These are phyloP conservation scores for Pocillopora verrucosa DNA, from an alignment of 64 coral and sea anemone genomes.

Conservation along the genomic window DNA sequence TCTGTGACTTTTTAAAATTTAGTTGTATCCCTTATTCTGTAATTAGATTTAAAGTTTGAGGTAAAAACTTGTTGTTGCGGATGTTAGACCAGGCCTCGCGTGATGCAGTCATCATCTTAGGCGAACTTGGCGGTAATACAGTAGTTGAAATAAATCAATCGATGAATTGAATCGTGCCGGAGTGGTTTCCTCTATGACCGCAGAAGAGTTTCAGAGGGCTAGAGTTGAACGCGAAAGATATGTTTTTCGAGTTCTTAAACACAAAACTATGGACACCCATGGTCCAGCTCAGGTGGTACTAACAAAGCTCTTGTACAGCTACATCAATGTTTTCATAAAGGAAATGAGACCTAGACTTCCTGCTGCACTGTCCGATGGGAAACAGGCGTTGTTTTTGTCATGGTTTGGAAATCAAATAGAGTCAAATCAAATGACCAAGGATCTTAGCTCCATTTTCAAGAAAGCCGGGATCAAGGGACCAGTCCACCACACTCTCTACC, in stretches of 20 bases:
- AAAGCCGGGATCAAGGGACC: slow-evolving; percentile 40
- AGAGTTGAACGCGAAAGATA: too few relatives aligned
- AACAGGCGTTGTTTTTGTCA: slow-evolving; percentile 40
- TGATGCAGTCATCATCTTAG: slow-evolving; percentile 54
- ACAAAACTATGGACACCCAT: too few relatives aligned
- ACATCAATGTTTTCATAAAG: slow-evolving; percentile 57
- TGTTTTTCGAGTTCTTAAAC: too few relatives aligned
- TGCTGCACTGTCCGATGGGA: background rate
- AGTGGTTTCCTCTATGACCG: too few relatives aligned
- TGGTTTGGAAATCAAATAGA: slow-evolving; percentile 58
- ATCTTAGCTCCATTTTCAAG: slow-evolving; percentile 45
- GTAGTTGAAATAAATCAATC: slow-evolving; percentile 37
- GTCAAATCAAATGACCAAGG: slow-evolving; percentile 60
- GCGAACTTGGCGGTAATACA: slow-evolving; percentile 14
- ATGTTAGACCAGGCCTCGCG: slow-evolving; percentile 36
- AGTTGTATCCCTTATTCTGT: too few relatives aligned
- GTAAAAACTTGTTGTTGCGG: too few relatives aligned
- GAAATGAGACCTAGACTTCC: slow-evolving; percentile 19
- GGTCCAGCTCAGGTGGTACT: slow-evolving; percentile 69
- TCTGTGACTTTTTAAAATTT: too few relatives aligned
- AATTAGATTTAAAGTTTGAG: too few relatives aligned
- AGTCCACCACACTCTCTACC: slow-evolving; percentile 48
- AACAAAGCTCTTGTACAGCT: slow-evolving; percentile 43
- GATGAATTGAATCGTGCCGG: too few relatives aligned
- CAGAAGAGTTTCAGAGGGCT: too few relatives aligned